Evolutionary conservation across 2,113 vertebrate genomes (phyloP), one percentile per base, ranked within the genome.

Genomic region (Acrocephalus arundinaceus): DNA sequence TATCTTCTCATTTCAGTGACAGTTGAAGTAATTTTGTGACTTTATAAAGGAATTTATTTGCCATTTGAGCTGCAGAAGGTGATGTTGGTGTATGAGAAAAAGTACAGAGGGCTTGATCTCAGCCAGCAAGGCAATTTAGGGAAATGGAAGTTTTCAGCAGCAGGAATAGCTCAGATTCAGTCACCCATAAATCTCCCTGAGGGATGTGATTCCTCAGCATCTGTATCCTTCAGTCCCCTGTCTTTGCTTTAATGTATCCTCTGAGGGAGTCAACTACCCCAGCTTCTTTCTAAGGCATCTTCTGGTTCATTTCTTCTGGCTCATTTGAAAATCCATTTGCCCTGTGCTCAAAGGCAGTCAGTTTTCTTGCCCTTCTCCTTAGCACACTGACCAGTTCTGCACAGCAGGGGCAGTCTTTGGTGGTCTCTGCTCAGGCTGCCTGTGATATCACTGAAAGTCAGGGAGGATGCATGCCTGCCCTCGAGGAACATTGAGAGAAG

Each of bases 121-220:
- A 31, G 92, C 70, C 95, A 91, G 63, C 18, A 43, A 87, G 35
- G 78, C 74, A 68, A 48, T 91, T 81, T 35, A 82, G 41, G 68
- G 77, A 84, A 86, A 87, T 41, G 68, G 67, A 95, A 57, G 28
- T 63, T 85, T 88, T 66, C 46, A 81, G 84, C 77, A 89, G 89
- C 84, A 89, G 84, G 76, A 55, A 41, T 71, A 63, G 73, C 43
- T 93, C 85, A 61, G 33, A 65, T 82, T 77, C 74, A 91, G 81
- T 65, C 92, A 82, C 81, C 87, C 90, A 61, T 63, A 87, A 91
- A 91, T 78, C 74, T 93, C 74, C 85, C 61, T 0, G 1, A 59
- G 77, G 81, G 81, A 55, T 51, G 39, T 0, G 0, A 14, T 57
- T 93, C 68, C 70, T 63, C 65, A 58, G 84, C 59, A 61, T 68